Conservation (phyloP, 2,888 invertebrate genomes). For the Eumerus sabulonum region DNA sequence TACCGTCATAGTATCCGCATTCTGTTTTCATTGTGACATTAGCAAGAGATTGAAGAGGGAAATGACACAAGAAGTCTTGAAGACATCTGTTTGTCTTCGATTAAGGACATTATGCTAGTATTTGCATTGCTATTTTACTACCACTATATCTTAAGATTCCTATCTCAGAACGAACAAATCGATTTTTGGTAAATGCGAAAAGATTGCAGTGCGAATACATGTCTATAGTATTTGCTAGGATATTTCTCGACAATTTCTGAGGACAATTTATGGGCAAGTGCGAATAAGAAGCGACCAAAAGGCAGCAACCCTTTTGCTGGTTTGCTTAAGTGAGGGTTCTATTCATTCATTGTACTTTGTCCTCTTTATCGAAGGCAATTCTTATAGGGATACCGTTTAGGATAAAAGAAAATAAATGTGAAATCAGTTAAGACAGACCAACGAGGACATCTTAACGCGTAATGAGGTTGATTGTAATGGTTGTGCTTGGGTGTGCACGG, state of each 20-base stretch:
- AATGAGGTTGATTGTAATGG: constrained; percentile 64
- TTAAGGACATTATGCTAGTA: constrained; percentile 22
- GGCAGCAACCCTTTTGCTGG: constrained; percentile 33
- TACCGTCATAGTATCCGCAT: no score
- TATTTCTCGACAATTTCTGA: constrained; percentile 53
- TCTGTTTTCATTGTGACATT: constrained; percentile 2
- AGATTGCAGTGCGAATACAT: constrained; percentile 30
- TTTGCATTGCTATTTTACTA: constrained; percentile 32
- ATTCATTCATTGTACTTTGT: constrained; percentile 60
- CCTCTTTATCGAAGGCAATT: constrained; percentile 48
- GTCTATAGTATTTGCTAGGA: constrained; percentile 37
- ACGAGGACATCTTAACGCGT: constrained; percentile 46
- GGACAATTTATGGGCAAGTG: constrained; percentile 27
- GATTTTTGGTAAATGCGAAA: constrained; percentile 41
- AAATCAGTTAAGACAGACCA: constrained; percentile 66
- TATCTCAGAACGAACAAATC: constrained; percentile 38
- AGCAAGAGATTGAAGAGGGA: constrained; percentile 28
- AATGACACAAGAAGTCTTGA: constrained; percentile 25
- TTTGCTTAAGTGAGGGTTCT: constrained; percentile 41
- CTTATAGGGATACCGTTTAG: constrained; percentile 26
- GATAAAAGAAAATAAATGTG: constrained; percentile 67
- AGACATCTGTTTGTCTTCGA: constrained; percentile 22
- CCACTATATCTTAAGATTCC: constrained; percentile 26
- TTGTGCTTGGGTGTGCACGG: constrained; percentile 26
- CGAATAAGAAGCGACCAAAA: constrained; percentile 31